A percentile compares a stretch with the other conserved stretches of the same genome.
These are phyloP conservation scores for Crax fasciolata DNA, from an alignment of 2,797 vertebrate genomes.

Conservation along the genomic window DNA sequence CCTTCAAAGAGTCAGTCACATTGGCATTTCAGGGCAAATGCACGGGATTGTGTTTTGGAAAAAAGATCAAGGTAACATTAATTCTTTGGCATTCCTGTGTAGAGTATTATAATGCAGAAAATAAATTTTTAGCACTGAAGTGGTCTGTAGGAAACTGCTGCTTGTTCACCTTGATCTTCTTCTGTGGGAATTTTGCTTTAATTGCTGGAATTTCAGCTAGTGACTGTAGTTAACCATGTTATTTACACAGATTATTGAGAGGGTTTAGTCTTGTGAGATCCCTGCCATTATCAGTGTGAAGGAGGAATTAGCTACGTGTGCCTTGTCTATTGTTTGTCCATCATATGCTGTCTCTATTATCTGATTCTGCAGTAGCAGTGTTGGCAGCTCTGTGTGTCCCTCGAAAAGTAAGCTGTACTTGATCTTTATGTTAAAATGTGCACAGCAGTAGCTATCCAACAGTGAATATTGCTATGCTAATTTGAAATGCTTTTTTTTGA, in stretches of 20 bases:
- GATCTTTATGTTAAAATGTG: background rate
- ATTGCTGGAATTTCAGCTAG: background rate
- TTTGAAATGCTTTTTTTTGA: background rate
- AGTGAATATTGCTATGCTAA: background rate
- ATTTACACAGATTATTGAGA: background rate
- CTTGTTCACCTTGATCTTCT: background rate
- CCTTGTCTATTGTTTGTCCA: background rate
- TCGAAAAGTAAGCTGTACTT: background rate
- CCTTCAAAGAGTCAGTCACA: conserved; percentile 84
- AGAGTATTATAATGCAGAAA: background rate
- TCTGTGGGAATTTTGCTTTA: background rate
- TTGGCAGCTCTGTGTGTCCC: background rate
- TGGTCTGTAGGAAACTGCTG: background rate
- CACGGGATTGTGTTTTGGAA: conserved; percentile 96
- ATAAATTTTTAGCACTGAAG: background rate
- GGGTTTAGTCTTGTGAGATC: background rate
- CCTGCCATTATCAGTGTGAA: background rate
- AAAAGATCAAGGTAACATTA: conserved; percentile 83
- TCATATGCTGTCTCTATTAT: background rate
- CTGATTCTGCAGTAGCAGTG: background rate
- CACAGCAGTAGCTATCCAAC: background rate
- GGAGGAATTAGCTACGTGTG: background rate
- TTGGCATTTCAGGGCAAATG: conserved; percentile 96
- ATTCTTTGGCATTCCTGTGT: background rate
- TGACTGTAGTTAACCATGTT: background rate